Conservation (phyloP, 2,797 vertebrate genomes). For the Clarias platycephalus region DNA sequence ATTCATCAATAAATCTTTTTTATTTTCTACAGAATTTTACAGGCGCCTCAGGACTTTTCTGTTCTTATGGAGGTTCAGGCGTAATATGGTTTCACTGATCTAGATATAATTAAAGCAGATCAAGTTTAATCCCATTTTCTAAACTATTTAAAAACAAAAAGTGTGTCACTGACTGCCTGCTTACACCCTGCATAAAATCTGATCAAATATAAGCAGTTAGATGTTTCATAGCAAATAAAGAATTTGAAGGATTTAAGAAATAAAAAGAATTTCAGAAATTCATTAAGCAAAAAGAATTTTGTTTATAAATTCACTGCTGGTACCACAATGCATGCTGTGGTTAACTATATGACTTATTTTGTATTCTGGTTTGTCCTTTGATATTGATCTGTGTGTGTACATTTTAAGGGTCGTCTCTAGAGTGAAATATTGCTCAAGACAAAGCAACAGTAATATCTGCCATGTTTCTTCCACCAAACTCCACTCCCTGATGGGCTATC, state of each 20-base stretch:
- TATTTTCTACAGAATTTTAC: background rate
- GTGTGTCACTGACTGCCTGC: background rate
- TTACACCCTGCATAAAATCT: background rate
- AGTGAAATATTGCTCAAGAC: constrained; percentile 24
- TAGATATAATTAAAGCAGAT: background rate
- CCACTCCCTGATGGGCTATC: constrained; percentile 24
- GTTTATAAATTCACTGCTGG: background rate
- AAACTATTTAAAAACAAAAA: background rate
- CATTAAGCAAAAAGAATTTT: background rate
- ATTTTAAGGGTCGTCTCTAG: constrained; percentile 13
- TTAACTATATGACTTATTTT: constrained; percentile 3
- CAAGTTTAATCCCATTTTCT: background rate
- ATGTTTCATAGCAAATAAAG: background rate
- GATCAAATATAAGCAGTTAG: background rate
- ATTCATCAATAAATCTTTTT: background rate
- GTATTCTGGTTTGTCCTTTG: background rate
- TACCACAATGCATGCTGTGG: background rate
- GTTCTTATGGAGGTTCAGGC: background rate
- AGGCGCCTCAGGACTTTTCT: background rate
- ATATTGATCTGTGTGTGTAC: constrained; percentile 20
- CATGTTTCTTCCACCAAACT: background rate
- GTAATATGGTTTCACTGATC: background rate
- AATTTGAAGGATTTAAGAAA: background rate
- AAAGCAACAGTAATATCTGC: constrained; percentile 26
- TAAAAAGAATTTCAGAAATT: background rate